Conservation (phyloP, 2,888 invertebrate species). For the Rotaria macrura region DNA sequence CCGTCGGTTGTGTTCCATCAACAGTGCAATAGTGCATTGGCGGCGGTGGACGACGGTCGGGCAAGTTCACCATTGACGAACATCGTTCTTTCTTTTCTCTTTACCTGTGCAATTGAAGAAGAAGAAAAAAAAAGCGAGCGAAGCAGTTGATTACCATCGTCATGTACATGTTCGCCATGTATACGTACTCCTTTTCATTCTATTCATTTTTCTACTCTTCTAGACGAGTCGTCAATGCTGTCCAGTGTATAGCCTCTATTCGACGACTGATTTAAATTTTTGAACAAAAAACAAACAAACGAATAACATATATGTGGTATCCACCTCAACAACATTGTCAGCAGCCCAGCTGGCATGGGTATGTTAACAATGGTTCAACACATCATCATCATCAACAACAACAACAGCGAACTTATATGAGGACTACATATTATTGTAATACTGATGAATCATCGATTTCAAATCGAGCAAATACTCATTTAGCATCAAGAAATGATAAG, state of each 20-base stretch:
- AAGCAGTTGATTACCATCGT: background rate
- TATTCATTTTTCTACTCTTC: slow-evolving; percentile 8
- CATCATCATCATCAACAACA: background rate
- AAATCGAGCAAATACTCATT: background rate
- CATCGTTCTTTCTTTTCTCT: background rate
- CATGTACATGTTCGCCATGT: slow-evolving; percentile 1
- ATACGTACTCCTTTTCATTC: background rate
- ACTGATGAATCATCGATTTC: background rate
- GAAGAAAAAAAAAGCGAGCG: background rate
- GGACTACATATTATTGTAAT: background rate
- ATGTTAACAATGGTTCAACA: background rate
- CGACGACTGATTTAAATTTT: background rate
- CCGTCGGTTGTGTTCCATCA: slow-evolving; percentile 1
- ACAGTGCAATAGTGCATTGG: background rate
- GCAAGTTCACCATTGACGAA: background rate
- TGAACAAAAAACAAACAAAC: background rate
- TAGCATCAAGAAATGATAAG: background rate
- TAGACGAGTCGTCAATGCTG: background rate
- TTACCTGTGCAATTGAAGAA: background rate
- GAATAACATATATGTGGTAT: background rate
- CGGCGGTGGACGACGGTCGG: slow-evolving; percentile 1
- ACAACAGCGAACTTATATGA: background rate
- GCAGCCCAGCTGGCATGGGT: background rate
- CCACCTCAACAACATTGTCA: background rate
- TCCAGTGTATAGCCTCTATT: background rate